Percentiles rank a stretch among this genome's conserved stretches.
These are phyloP conservation scores for Bubo scandiacus DNA, from an alignment of 2,113 vertebrate species.

Conservation along the genomic window DNA sequence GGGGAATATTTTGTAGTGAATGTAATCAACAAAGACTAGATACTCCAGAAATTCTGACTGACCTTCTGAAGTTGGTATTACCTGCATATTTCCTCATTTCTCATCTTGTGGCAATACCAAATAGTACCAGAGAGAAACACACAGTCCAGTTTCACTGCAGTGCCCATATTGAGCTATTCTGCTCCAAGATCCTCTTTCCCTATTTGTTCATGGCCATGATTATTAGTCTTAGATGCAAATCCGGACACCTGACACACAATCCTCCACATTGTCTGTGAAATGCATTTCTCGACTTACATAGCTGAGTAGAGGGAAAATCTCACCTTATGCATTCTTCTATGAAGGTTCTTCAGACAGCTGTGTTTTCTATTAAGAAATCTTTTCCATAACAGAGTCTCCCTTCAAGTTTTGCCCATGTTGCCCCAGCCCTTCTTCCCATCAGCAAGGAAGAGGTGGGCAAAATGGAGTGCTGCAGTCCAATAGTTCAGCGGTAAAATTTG, in stretches of 20 bases:
- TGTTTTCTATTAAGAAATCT: not conserved
- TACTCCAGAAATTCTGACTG: not conserved
- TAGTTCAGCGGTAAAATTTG: not conserved
- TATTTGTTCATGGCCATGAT: not conserved
- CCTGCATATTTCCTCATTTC: not conserved
- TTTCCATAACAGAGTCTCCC: not conserved
- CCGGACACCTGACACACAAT: not conserved
- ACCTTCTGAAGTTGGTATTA: not conserved
- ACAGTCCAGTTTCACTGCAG: not conserved
- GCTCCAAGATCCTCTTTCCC: accelerated
- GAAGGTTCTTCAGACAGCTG: not conserved
- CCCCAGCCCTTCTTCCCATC: not conserved
- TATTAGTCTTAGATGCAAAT: not conserved
- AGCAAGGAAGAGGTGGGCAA: not conserved
- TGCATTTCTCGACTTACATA: not conserved
- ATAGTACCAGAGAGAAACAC: not conserved
- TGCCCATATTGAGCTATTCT: not conserved
- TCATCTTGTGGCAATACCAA: not conserved
- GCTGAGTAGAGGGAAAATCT: not conserved
- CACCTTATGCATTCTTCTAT: not conserved
- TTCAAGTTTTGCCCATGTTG: not conserved
- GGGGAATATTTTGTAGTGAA: not conserved
- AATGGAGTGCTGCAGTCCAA: not conserved
- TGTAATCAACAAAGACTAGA: not conserved
- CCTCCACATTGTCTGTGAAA: not conserved